phyloP scores from a whole-genome alignment of 1,140 invertebrate genomes.

The Bombus consobrinus region DNA sequence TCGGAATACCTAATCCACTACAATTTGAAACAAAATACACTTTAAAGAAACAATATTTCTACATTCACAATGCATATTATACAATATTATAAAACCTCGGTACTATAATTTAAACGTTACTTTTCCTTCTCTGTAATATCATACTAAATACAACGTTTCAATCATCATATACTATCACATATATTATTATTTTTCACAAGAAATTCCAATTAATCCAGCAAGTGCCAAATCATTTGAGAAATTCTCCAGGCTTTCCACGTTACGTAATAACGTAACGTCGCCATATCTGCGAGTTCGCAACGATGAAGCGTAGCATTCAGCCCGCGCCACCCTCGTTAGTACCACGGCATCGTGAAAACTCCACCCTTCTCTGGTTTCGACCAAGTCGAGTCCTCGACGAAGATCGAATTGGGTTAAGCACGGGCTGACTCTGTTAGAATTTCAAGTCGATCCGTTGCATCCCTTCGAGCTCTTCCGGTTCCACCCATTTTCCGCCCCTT shows the following conservation, averaged over 20 bases:
- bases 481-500: neutral
- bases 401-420: slow-evolving; percentile 52
- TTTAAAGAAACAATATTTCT: too few relatives aligned
- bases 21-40: too few relatives aligned
- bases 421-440: slow-evolving; percentile 47
- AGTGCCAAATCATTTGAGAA: too few relatives aligned
- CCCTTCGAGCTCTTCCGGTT: slow-evolving; percentile 6
- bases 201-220: too few relatives aligned
- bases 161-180: too few relatives aligned
- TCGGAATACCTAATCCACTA: fast-evolving
- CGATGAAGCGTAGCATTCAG: neutral
- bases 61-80: too few relatives aligned
- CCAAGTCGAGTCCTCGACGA: slow-evolving; percentile 4
- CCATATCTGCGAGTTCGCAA: neutral
- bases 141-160: too few relatives aligned
- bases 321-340: neutral
- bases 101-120: too few relatives aligned
- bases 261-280: neutral
- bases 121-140: too few relatives aligned
- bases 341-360: neutral
- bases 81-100: too few relatives aligned
- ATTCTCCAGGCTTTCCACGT: too few relatives aligned
- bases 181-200: too few relatives aligned
- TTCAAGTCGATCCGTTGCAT: slow-evolving; percentile 14
- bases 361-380: neutral